Base-by-base conservation (phyloP, 2,113 vertebrate species). In the Pygoscelis antarcticus region DNA sequence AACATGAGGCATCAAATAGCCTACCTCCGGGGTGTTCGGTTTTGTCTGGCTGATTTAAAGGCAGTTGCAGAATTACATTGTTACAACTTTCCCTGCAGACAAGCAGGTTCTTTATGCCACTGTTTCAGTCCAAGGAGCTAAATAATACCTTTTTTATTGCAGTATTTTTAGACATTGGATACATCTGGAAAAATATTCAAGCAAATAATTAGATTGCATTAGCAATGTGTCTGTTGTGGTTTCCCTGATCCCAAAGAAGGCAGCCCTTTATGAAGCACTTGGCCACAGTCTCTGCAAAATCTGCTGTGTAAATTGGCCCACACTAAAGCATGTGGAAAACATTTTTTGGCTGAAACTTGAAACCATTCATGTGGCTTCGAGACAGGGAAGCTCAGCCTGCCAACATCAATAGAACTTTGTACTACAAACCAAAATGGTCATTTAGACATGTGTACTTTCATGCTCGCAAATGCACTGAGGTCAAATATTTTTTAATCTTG, bases 331-430 rank as follows among this genome's bases (percentile, higher is more conserved):
- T 98, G 98, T 99, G 98, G 98, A 99, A 99, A 98, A 98, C 97
- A 98, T 98, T 98, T 98, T 98, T 98, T 98, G 98, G 98, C 97
- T 98, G 98, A 98, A 98, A 99, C 97, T 97, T 87, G 97, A 99
- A 98, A 98, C 98, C 98, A 98, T 98, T 99, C 98, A 98, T 99
- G 98, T 99, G 98, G 98, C 98, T 98, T 98, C 97, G 98, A 98
- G 98, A 98, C 97, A 97, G 98, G 98, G 98, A 98, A 98, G 97
- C 98, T 96, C 83, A 55, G 97, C 90, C 98, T 98, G 98, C 98
- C 98, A 99, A 98, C 98, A 98, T 98, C 98, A 99, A 99, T 98
- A 99, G 98, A 98, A 98, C 98, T 98, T 98, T 98, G 98, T 98
- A 98, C 98, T 98, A 98, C 98, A 98, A 98, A 99, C 98, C 98